Conservation (phyloP, 1,140 invertebrate genomes). For the Eriocheir sinensis region DNA sequence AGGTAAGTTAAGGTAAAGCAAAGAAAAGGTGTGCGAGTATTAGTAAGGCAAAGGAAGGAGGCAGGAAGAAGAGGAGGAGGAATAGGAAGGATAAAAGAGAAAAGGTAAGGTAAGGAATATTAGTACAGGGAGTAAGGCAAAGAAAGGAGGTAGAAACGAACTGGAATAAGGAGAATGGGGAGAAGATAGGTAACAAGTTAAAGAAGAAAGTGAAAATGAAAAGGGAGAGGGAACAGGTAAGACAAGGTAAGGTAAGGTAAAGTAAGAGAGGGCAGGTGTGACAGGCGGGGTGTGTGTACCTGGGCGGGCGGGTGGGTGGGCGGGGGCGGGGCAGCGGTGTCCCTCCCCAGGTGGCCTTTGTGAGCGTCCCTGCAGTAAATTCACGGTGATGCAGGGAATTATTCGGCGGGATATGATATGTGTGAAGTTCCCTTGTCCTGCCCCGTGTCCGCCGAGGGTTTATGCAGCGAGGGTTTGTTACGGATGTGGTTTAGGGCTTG, state of each 20-base stretch:
- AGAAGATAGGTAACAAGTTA: no score
- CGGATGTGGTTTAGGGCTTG: no score
- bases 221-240: not conserved
- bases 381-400: slow-evolving; percentile 44
- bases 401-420: slow-evolving; percentile 32
- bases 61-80: no score
- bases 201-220: not conserved
- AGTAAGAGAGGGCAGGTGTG: not conserved
- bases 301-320: not conserved
- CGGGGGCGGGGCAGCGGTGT: not conserved
- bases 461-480: not conserved
- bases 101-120: no score
- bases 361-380: not conserved
- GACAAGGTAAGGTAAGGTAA: not conserved
- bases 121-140: no score
- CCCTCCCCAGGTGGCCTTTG: slow-evolving; percentile 40
- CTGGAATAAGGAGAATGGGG: no score
- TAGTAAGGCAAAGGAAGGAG: no score
- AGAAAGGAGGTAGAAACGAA: no score
- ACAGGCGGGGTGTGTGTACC: not conserved
- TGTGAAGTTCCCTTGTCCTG: slow-evolving; percentile 18
- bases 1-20: no score
- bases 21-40: no score
- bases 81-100: no score
- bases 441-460: slow-evolving; percentile 32